phyloP scores from a whole-genome alignment of 2,113 vertebrate genomes.

The Propithecus coquereli region DNA sequence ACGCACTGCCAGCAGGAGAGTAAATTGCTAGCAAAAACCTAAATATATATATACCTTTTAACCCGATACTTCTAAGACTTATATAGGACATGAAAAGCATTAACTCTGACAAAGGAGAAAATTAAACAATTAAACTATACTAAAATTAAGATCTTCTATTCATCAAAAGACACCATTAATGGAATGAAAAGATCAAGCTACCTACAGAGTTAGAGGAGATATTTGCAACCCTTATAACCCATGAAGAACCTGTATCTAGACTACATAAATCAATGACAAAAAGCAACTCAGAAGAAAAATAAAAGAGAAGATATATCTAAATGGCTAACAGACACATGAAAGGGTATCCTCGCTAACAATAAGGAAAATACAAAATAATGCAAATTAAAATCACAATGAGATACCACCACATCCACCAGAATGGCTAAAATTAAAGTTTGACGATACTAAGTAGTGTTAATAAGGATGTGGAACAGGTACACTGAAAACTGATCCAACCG shows the following conservation, averaged over 20 bases:
- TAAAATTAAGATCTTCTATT: slow-evolving; percentile 27
- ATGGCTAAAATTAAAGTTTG: background rate
- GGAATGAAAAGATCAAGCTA: background rate
- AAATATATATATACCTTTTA: background rate
- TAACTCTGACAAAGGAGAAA: background rate
- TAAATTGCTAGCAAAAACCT: background rate
- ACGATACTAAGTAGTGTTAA: background rate
- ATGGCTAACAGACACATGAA: background rate
- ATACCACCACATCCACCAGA: background rate
- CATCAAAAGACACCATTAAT: background rate
- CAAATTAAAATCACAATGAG: slow-evolving; percentile 31
- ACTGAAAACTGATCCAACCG: background rate
- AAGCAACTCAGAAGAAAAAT: background rate
- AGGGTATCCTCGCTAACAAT: background rate
- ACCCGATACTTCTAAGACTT: background rate
- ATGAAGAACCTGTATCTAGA: background rate
- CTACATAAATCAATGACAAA: background rate
- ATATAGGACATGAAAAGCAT: background rate
- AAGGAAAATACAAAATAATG: background rate
- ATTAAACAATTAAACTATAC: background rate
- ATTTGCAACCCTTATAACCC: background rate
- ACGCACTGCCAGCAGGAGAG: background rate
- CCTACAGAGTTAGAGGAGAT: background rate
- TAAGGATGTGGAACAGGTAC: background rate
- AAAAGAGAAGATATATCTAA: background rate